Percentiles rank a stretch among this genome's conserved stretches.
Evolutionary conservation across 2,113 vertebrate genomes (phyloP).

Genomic region (Thamnophis sirtalis): DNA sequence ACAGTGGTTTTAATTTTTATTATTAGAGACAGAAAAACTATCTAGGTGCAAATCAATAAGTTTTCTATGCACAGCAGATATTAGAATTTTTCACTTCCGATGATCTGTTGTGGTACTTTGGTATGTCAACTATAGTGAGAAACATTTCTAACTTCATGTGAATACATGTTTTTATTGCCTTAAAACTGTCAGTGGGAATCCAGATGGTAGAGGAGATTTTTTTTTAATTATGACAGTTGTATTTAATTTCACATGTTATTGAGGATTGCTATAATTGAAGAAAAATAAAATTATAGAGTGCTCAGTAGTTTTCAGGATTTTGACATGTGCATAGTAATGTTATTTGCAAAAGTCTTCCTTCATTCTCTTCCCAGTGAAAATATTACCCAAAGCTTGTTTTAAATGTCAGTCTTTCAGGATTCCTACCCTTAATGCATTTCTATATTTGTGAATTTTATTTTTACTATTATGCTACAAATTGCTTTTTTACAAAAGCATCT

Average conservation of each 20-base stretch:
- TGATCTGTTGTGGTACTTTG: neutral
- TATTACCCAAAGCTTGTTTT: neutral
- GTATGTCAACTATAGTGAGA: neutral
- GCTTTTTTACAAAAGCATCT: neutral
- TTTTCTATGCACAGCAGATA: neutral
- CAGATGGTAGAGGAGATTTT: neutral
- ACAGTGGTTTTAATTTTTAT: neutral
- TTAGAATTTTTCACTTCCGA: neutral
- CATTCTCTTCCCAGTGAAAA: neutral
- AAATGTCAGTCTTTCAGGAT: neutral
- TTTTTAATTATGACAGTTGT: neutral
- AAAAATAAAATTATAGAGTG: neutral
- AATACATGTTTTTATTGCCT: neutral
- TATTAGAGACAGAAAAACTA: neutral
- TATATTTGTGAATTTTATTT: neutral
- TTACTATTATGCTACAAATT: neutral
- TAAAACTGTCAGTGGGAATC: neutral
- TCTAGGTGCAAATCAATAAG: neutral
- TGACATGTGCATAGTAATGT: neutral
- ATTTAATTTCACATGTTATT: neutral
- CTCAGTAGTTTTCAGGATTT: rapidly evolving
- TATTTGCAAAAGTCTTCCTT: neutral
- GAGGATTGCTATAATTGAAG: neutral
- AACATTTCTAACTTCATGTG: neutral
- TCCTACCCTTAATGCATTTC: neutral